phyloP scores from a whole-genome alignment of 1,140 invertebrate genomes.

The Brachionus plicatilis region DNA sequence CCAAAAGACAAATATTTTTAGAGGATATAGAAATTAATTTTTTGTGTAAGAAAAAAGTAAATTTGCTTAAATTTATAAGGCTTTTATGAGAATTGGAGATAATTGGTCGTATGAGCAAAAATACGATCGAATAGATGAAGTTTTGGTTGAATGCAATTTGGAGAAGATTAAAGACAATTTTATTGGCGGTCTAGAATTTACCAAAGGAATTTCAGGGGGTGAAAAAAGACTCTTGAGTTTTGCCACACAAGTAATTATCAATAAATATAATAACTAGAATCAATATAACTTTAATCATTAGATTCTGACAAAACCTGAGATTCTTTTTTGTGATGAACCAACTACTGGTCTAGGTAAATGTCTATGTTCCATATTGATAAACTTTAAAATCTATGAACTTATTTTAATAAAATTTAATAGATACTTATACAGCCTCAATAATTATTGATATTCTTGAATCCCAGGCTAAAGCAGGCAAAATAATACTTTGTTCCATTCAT shows the following conservation, averaged over 20 bases:
- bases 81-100: conserved; percentile 82
- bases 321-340: conserved; percentile 88
- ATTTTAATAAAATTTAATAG: conserved; percentile 48
- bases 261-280: too few species aligned
- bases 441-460: conserved; percentile 71
- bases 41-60: too few species aligned
- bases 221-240: conserved; percentile 89
- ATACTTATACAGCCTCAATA: conserved; percentile 84
- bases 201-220: conserved; percentile 88
- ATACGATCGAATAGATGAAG: conserved; percentile 76
- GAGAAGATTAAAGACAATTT: conserved; percentile 45
- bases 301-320: conserved; percentile 82
- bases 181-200: conserved; percentile 72
- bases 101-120: conserved; percentile 69
- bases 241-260: conserved; percentile 72
- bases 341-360: conserved; percentile 64
- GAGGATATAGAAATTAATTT: too few species aligned
- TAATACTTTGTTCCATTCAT: conserved; percentile 91
- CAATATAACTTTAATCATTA: conserved; percentile 48
- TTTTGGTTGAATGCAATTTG: conserved; percentile 77
- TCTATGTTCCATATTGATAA: not conserved
- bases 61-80: conserved; percentile 51
- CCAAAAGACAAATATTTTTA: too few species aligned
- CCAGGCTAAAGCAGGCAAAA: conserved; percentile 75
- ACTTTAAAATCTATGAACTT: not conserved